A percentile compares a stretch with the other conserved stretches of the same genome.
Conservation (phyloP, 2,797 vertebrate species). For the Oceanodroma leucorhoa region DNA sequence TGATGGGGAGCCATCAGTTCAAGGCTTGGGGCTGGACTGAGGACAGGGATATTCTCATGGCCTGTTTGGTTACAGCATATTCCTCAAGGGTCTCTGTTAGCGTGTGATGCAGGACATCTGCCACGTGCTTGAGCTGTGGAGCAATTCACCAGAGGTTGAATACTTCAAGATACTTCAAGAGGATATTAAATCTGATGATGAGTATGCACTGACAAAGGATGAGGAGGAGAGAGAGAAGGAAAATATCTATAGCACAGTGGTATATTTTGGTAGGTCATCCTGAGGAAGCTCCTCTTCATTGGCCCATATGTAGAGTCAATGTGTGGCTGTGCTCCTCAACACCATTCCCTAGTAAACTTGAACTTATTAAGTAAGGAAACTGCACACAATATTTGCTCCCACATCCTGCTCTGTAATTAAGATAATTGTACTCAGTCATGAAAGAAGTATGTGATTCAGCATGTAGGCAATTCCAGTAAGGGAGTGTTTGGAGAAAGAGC, state of each 20-base stretch:
- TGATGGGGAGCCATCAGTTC: neutral
- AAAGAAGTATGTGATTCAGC: neutral
- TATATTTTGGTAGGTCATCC: neutral
- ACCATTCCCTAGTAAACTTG: neutral
- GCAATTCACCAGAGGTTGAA: neutral
- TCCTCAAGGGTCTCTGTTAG: neutral
- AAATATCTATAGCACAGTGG: neutral
- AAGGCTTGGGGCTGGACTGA: neutral
- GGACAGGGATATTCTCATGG: neutral
- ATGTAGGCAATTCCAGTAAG: neutral
- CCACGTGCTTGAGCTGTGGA: neutral
- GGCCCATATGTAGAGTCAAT: neutral
- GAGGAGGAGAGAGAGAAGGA: neutral
- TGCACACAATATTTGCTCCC: neutral
- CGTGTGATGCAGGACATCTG: neutral
- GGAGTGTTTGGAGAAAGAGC: neutral
- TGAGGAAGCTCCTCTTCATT: neutral
- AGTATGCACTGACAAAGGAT: neutral
- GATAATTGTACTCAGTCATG: neutral
- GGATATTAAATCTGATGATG: neutral
- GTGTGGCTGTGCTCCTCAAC: neutral
- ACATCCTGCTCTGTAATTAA: neutral
- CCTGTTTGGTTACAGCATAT: neutral
- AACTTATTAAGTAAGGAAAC: neutral
- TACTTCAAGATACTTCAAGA: neutral